Evolutionary conservation across 2,888 invertebrate genomes (phyloP), one percentile per base, ranked within the genome.

Genomic region (Atherix ibis): DNA sequence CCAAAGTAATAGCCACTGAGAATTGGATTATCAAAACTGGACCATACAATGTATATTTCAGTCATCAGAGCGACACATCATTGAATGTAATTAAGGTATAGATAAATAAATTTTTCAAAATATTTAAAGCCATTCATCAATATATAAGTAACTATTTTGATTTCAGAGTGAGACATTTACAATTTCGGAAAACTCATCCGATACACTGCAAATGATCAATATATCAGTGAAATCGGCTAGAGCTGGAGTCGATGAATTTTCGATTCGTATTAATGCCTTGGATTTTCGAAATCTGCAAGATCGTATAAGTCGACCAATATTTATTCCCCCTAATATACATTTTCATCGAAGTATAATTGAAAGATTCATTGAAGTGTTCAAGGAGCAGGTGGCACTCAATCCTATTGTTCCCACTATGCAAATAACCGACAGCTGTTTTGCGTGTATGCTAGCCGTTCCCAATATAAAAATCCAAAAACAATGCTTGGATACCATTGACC

Each of bases 11-110:
- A 30, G 79, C 75, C 0, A 91, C 88, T 0, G 79, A 83, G 51
- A 82, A 79, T 40, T 92, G 89, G 88, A 72, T 92, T 16, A 70
- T 92, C 31, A 85, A 87, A 61, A 73, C 84, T 1, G 67, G 76
- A 0, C 75, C 81, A 26, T 83, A 89, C 48, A 67, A 63, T 41
- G 58, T 91, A 2, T 63, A 76, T 47, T 58, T 85, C 31, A 74
- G 82, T 0, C 80, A 82, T 52, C 91, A 91, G 56, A 68, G 64
- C 44, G 85, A 89, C 55, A 76, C 84, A 14, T 65, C 72, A 2
- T 63, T 91, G 10, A 71, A 79, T 22, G 74, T 88, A 13, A 73
- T 75, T 41, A 73, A 74, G 45, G 71, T 65, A 52, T 58, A 43
- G 32, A 27, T 22, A 19, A 27, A 10, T 6, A 30, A 3, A 13